phyloP scores from a whole-genome alignment of 2,113 vertebrate species.

The Mesoclemmys tuberculata region DNA sequence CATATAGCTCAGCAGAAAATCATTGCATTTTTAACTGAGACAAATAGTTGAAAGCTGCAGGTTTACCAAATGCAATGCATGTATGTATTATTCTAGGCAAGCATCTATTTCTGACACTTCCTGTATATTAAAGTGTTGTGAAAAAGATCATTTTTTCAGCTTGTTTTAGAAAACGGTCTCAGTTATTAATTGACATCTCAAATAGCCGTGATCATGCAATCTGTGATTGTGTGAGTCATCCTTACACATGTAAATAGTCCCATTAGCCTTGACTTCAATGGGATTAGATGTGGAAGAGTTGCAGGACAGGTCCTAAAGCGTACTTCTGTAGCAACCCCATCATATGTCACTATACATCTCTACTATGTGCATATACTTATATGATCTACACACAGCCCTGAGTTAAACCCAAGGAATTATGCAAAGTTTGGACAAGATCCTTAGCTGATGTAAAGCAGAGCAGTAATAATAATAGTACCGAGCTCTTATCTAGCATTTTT shows the following conservation, averaged over 20 bases:
- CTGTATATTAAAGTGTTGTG: background rate
- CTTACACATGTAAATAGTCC: background rate
- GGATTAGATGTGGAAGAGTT: background rate
- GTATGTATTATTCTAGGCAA: background rate
- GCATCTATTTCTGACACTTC: background rate
- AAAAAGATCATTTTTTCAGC: background rate
- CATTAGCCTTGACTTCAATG: background rate
- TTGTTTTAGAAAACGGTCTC: background rate
- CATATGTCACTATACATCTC: background rate
- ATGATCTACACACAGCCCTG: background rate
- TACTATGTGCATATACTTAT: background rate
- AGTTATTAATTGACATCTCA: background rate
- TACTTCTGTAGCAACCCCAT: background rate
- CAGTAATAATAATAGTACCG: accelerated
- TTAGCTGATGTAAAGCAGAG: background rate
- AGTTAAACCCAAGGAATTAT: background rate
- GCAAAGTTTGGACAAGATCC: background rate
- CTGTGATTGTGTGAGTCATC: background rate
- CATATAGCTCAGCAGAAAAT: background rate
- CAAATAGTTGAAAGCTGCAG: background rate
- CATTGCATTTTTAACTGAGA: background rate
- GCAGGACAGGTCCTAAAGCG: background rate
- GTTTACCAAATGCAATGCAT: accelerated
- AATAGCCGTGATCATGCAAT: background rate
- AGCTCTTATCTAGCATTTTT: background rate